Evolutionary conservation across 2,113 vertebrate genomes (phyloP).

Genomic region (Myiozetetes cayanensis): DNA sequence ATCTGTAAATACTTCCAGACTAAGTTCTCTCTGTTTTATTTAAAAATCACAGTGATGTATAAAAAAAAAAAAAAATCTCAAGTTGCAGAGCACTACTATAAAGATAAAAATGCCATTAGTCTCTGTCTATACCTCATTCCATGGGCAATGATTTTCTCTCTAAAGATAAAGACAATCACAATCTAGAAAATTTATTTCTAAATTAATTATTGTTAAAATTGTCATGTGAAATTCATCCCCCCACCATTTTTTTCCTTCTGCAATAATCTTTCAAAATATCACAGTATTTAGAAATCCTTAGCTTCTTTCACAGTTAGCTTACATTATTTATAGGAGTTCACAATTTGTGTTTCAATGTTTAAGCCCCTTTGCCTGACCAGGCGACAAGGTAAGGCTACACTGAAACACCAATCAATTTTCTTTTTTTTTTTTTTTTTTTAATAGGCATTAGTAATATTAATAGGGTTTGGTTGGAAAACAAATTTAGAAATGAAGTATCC

Average conservation of each 20-base stretch:
- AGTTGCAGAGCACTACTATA: not conserved
- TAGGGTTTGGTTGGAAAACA: not conserved
- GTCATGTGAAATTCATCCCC: not conserved
- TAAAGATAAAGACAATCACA: not conserved
- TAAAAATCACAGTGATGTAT: not conserved
- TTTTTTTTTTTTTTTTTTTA: not conserved
- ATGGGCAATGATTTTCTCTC: not conserved
- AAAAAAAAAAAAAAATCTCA: not conserved
- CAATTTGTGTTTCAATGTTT: not conserved
- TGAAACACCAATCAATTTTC: rapidly evolving
- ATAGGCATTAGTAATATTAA: not conserved
- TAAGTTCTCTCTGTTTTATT: not conserved
- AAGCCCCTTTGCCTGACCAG: not conserved
- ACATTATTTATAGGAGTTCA: not conserved
- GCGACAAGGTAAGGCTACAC: rapidly evolving
- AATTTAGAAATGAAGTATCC: not conserved
- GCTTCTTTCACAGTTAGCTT: not conserved
- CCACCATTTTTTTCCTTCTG: rapidly evolving
- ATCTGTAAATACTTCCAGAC: not conserved
- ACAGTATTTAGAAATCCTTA: not conserved
- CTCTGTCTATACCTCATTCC: not conserved
- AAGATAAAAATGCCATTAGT: not conserved
- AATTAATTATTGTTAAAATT: not conserved
- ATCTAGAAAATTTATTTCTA: not conserved
- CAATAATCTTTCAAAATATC: not conserved